Evolutionary conservation across 2,797 vertebrate species (phyloP), one percentile per base, ranked within the genome.

Genomic region (Bradypodion ventrale): DNA sequence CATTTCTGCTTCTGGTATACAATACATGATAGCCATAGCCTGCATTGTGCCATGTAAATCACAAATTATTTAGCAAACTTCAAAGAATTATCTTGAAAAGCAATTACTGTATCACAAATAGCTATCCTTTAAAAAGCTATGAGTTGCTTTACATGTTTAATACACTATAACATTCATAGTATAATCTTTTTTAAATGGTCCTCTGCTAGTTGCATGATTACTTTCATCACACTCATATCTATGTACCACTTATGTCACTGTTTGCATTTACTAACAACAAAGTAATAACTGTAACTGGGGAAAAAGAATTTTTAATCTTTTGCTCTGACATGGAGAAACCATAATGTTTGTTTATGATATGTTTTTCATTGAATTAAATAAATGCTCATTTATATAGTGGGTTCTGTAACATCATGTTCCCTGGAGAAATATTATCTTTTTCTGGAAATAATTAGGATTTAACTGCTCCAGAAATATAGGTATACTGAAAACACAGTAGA

Each of bases 31-130:
- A 56, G 52, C 16, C 52, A 75, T 2, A 49, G 27, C 12, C 32
- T 46, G 16, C 8, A 63, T 52, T 52, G 27, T 32, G 9, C 16
- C 68, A 46, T 52, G 32, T 46, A 46, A 65, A 83, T 56, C 32
- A 82, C 10, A 87, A 4, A 60, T 69, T 13, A 82, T 87, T 85
- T 52, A 49, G 70, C 75, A 80, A 72, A 40, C 15, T 32, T 59
- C 66, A 78, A 7, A 72, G 12, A 85, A 80, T 87, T 80, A 78
- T 40, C 66, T 87, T 77, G 80, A 88, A 66, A 86, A 91, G 84
- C 46, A 0, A 80, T 65, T 82, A n/a, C n/a, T n/a, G n/a, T n/a
- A 82, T 10, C 62, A 70, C 35, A 25, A 90, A 27, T 73, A 70
- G 1, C 44, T 12, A 46, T 0, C 89, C 62, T 70, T 75, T 78